Conservation (phyloP, 2,888 invertebrate species). For the Pristionchus japonicus region DNA sequence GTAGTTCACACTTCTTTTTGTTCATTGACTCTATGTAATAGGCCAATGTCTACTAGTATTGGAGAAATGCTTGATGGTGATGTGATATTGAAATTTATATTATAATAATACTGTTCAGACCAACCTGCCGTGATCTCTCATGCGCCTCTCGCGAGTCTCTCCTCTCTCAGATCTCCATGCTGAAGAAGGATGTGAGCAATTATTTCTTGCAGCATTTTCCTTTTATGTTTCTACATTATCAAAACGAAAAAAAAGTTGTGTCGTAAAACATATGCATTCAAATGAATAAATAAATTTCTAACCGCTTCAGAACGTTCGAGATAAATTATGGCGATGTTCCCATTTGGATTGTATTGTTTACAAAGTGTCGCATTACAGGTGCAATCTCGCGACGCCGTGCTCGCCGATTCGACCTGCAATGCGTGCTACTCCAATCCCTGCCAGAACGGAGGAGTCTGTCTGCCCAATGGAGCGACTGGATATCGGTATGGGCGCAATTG, state of each 20-base stretch:
- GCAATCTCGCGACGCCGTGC: not conserved
- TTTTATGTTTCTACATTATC: not conserved
- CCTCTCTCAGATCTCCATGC: not conserved
- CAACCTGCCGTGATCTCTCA: slow-evolving; percentile 34
- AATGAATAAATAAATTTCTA: too few relatives aligned
- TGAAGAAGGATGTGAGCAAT: slow-evolving; percentile 16
- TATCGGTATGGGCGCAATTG: not conserved
- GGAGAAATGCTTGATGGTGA: too few relatives aligned
- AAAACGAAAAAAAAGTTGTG: too few relatives aligned
- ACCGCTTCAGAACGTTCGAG: too few relatives aligned
- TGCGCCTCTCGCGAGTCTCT: slow-evolving; percentile 24
- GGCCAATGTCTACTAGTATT: not conserved
- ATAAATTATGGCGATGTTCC: not conserved
- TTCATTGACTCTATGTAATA: not conserved
- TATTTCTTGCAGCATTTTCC: not conserved
- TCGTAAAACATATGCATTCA: too few relatives aligned
- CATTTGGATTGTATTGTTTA: not conserved
- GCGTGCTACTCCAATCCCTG: slow-evolving; percentile 54
- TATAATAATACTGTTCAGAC: not conserved
- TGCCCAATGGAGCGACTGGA: slow-evolving; percentile 49
- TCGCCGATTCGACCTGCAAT: slow-evolving; percentile 23
- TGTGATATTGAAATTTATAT: not conserved
- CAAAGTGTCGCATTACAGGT: not conserved
- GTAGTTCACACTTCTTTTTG: not conserved
- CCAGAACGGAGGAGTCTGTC: slow-evolving; percentile 59